A percentile compares a stretch with the other conserved stretches of the same genome.
Conservation (phyloP, 1,140 invertebrate genomes). For the Lordiphosa stackelbergi region DNA sequence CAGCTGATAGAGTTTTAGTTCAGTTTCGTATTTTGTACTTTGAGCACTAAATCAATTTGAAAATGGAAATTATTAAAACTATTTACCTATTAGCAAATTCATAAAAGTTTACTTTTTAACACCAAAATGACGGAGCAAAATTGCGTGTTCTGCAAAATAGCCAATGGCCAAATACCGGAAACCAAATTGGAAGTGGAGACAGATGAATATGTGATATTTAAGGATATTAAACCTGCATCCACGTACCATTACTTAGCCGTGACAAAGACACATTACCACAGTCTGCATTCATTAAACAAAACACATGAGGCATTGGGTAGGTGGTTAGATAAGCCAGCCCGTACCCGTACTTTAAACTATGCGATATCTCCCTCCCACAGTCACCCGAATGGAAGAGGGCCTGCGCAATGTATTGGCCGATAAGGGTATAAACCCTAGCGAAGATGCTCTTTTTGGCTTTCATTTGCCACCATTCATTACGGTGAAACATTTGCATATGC, state of each 20-base stretch:
- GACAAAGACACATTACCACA: constrained; percentile 86
- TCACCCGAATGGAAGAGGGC: constrained; percentile 31
- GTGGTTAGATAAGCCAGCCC: constrained; percentile 23
- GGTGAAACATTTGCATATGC: constrained; percentile 91
- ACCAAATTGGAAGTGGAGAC: constrained; percentile 83
- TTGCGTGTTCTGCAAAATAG: constrained; percentile 87
- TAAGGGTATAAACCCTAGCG: constrained; percentile 77
- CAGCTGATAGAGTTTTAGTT: too few relatives aligned
- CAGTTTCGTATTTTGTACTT: too few relatives aligned
- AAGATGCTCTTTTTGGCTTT: constrained; percentile 87
- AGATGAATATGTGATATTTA: constrained; percentile 87
- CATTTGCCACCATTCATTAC: constrained; percentile 94
- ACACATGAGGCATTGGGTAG: constrained; percentile 84
- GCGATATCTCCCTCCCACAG: constrained; percentile 36
- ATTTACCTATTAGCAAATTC: constrained; percentile 1
- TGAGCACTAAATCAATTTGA: too few relatives aligned
- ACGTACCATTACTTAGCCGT: constrained; percentile 89
- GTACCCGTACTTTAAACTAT: background rate
- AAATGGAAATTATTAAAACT: too few relatives aligned
- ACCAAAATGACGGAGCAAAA: constrained; percentile 3
- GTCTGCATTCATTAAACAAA: constrained; percentile 83
- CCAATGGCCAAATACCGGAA: constrained; percentile 79
- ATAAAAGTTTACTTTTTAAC: background rate
- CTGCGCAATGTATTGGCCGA: constrained; percentile 28
- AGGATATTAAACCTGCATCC: constrained; percentile 90